Evolutionary conservation across 1,140 invertebrate species (phyloP).

Genomic region (Heliconius congener): DNA sequence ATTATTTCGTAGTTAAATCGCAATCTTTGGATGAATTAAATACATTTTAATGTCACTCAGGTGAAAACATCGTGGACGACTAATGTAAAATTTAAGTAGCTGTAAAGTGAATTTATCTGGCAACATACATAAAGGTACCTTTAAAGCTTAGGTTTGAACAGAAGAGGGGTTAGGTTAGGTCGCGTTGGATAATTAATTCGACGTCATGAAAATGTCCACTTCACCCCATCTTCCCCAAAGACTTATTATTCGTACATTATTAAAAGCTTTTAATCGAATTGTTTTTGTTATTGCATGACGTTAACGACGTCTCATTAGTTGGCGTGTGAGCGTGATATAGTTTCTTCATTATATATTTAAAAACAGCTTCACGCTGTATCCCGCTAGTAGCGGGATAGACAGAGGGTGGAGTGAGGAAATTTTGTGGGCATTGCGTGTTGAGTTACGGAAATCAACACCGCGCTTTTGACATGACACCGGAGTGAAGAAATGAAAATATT

Average conservation of each 20-base stretch:
- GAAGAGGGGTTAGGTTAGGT: conserved; percentile 50
- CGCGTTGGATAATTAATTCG: conserved; percentile 49
- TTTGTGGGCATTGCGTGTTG: too few relatives aligned
- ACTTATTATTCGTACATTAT: conserved; percentile 49
- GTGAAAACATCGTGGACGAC: not conserved
- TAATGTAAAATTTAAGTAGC: conserved; percentile 15
- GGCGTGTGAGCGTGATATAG: not conserved
- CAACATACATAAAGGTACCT: conserved; percentile 15
- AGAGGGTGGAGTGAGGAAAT: too few relatives aligned
- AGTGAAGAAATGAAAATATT: too few relatives aligned
- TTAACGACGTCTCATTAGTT: not conserved
- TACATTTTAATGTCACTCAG: not conserved
- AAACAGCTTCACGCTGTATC: too few relatives aligned
- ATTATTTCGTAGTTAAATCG: not conserved
- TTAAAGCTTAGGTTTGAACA: conserved; percentile 32
- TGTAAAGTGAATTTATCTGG: conserved; percentile 3
- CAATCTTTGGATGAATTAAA: not conserved
- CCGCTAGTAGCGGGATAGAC: too few relatives aligned
- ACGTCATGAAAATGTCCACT: conserved; percentile 40
- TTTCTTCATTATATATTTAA: not conserved
- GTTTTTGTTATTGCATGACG: conserved; percentile 2
- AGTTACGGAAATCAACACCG: too few relatives aligned
- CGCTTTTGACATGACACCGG: too few relatives aligned
- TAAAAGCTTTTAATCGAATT: conserved; percentile 39
- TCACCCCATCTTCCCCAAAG: conserved; percentile 30